A percentile compares a stretch with the other conserved stretches of the same genome.
These are phyloP conservation scores for Nomada flava DNA, from an alignment of 2,888 invertebrate genomes.

Conservation along the genomic window DNA sequence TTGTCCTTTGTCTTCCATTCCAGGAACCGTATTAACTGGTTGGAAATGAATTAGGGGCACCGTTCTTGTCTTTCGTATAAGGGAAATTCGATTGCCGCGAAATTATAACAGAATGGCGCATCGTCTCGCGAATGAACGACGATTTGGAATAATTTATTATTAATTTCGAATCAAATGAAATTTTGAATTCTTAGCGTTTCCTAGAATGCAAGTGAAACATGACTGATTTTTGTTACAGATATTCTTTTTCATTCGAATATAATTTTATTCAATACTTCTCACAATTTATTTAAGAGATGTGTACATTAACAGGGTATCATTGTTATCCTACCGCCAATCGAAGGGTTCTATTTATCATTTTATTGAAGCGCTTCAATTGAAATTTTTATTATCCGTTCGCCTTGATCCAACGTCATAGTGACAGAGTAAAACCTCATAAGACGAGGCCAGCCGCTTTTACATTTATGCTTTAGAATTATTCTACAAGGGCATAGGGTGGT, in stretches of 20 bases:
- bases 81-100: not conserved
- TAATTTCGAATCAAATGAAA: too few species aligned
- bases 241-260: not conserved
- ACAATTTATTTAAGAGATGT: not conserved
- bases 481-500: not conserved
- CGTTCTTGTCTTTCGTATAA: not conserved
- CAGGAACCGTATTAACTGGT: constrained; percentile 28
- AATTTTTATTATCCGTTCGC: not conserved
- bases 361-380: not conserved
- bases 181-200: too few species aligned
- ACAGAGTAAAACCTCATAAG: not conserved
- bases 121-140: not conserved
- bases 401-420: not conserved
- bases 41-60: constrained; percentile 1
- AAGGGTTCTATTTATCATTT: not conserved
- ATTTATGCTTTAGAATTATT: not conserved
- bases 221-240: too few species aligned
- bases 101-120: not conserved
- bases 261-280: not conserved
- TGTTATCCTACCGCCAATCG: not conserved
- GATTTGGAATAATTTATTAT: too few species aligned
- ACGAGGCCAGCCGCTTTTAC: constrained; percentile 11
- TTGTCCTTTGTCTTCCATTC: constrained; percentile 28
- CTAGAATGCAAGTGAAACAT: too few species aligned
- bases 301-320: too few species aligned